These are phyloP conservation scores for Lucilia sericata DNA, from an alignment of 1,140 invertebrate genomes.

Conservation along the genomic window DNA sequence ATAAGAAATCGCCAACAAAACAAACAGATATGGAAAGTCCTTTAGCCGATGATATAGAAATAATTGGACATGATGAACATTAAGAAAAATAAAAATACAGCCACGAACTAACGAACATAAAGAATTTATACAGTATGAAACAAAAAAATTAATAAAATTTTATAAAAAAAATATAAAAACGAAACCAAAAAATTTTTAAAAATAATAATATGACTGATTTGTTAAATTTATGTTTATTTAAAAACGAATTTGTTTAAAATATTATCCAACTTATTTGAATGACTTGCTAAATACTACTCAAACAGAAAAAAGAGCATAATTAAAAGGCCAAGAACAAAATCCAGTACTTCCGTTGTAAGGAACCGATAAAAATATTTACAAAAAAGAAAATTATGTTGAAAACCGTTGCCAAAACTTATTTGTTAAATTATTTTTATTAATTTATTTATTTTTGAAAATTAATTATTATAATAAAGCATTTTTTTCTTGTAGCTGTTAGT, in stretches of 20 bases:
- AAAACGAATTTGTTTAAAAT: background rate
- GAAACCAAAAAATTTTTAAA: conserved; percentile 2
- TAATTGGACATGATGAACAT: conserved; percentile 60
- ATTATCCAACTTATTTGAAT: background rate
- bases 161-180: background rate
- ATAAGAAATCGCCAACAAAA: conserved; percentile 47
- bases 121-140: background rate
- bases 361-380: background rate
- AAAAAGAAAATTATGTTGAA: background rate
- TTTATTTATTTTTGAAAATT: background rate
- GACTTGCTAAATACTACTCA: background rate
- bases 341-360: conserved; percentile 43
- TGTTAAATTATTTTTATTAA: conserved; percentile 23
- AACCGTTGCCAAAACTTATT: conserved; percentile 36
- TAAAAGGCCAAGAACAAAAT: background rate
- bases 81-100: conserved; percentile 10
- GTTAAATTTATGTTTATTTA: conserved; percentile 19
- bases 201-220: conserved; percentile 32
- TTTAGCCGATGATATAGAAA: conserved; percentile 66
- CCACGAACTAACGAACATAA: background rate
- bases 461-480: conserved; percentile 14
- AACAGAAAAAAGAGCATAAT: background rate
- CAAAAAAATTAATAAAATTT: background rate
- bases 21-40: conserved; percentile 61
- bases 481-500: conserved; percentile 2